Percentiles rank a stretch among this genome's conserved stretches.
Evolutionary conservation across 1,140 invertebrate genomes (phyloP).

Genomic region (Octopus bimaculoides): DNA sequence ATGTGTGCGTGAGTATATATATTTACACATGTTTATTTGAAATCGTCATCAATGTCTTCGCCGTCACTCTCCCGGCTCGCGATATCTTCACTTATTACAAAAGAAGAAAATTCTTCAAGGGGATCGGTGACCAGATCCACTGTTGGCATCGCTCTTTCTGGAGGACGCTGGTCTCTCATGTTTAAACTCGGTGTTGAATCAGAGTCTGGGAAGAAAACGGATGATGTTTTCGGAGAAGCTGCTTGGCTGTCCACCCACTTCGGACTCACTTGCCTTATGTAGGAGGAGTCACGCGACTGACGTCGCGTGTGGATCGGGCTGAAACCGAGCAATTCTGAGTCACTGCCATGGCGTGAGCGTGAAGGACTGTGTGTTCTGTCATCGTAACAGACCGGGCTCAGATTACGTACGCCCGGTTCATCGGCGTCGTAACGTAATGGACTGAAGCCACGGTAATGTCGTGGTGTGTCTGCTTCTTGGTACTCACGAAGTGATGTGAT

Average conservation of each 20-base stretch:
- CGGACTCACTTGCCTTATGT: conserved; percentile 39
- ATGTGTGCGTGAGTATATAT: neutral
- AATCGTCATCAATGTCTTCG: conserved; percentile 15
- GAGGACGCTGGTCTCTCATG: conserved; percentile 24
- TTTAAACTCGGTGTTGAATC: conserved; percentile 33
- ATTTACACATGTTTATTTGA: neutral
- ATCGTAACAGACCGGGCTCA: conserved; percentile 39
- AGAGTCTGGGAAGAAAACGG: conserved; percentile 45
- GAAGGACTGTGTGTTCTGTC: conserved; percentile 41
- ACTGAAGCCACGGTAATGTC: conserved; percentile 30
- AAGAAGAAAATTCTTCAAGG: conserved; percentile 17
- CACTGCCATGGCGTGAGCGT: conserved; percentile 42
- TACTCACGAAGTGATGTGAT: neutral
- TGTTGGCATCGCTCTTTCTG: conserved; percentile 19
- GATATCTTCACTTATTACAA: conserved; percentile 20
- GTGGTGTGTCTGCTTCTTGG: conserved; percentile 23
- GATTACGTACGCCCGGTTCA: conserved; percentile 29
- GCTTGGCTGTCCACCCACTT: conserved; percentile 41
- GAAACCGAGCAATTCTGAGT: conserved; percentile 42
- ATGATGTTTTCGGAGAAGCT: conserved; percentile 40
- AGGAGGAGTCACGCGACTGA: conserved; percentile 29
- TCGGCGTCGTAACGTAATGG: conserved; percentile 43
- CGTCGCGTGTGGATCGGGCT: conserved; percentile 35
- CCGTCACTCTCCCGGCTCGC: conserved; percentile 22
- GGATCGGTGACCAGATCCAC: conserved; percentile 21